Conservation (phyloP, 2,888 invertebrate genomes). For the Neoascia interrupta region DNA sequence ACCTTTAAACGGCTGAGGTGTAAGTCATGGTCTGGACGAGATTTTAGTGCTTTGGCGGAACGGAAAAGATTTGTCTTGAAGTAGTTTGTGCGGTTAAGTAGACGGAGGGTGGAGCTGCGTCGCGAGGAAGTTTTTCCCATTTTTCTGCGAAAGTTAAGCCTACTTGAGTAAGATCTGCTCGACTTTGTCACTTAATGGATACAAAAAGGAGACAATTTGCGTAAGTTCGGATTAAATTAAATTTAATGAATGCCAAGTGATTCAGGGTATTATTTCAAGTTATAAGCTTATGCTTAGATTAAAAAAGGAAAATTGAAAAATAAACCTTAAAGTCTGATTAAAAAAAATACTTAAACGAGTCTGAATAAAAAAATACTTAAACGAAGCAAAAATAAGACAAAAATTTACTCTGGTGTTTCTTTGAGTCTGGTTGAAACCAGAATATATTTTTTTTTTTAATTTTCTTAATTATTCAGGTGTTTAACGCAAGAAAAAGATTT, state of each 20-base stretch:
- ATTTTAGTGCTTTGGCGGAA: constrained; percentile 33
- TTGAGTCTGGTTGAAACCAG: too few relatives aligned
- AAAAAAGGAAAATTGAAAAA: too few relatives aligned
- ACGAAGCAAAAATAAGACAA: too few relatives aligned
- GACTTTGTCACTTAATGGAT: constrained; percentile 52
- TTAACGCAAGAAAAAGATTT: too few relatives aligned
- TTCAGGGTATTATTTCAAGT: too few relatives aligned
- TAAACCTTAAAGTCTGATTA: too few relatives aligned
- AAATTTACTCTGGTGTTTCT: too few relatives aligned
- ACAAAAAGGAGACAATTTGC: constrained; percentile 41
- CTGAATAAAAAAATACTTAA: too few relatives aligned
- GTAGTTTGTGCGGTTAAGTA: constrained; percentile 13
- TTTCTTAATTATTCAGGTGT: too few relatives aligned
- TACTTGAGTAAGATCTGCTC: constrained; percentile 34
- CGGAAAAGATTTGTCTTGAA: constrained; percentile 18
- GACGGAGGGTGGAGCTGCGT: constrained; percentile 21
- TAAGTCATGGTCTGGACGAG: constrained; percentile 61
- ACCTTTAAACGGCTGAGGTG: constrained; percentile 57
- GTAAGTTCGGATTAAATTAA: constrained; percentile 47
- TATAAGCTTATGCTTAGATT: too few relatives aligned
- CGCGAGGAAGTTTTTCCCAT: not conserved
- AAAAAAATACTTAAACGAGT: too few relatives aligned
- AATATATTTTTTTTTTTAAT: too few relatives aligned
- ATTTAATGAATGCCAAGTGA: constrained; percentile 1
- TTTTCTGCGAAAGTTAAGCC: constrained; percentile 1